Conservation (phyloP, 1,140 invertebrate species). For the Lycorma delicatula region DNA sequence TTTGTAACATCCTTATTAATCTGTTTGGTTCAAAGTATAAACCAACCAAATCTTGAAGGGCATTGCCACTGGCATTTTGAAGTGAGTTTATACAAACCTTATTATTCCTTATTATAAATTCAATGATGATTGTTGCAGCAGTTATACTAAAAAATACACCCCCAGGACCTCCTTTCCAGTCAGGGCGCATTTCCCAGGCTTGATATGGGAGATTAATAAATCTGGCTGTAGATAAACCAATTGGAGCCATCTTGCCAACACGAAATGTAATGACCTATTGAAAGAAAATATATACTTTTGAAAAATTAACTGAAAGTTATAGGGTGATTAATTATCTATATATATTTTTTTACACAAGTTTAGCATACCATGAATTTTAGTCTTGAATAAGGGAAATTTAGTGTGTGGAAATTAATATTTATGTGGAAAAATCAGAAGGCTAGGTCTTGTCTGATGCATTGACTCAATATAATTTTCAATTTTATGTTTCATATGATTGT, state of each 20-base stretch:
- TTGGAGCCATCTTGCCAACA: constrained; percentile 61
- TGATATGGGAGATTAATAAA: constrained; percentile 77
- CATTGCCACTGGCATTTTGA: constrained; percentile 45
- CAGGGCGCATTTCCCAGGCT: constrained; percentile 72
- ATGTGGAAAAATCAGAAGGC: no score
- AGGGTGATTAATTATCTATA: no score
- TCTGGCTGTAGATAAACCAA: constrained; percentile 61
- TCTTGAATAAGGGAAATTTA: no score
- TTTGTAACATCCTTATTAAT: constrained; percentile 52
- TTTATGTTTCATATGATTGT: no score
- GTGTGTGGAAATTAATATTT: no score
- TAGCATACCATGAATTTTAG: no score
- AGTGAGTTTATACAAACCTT: constrained; percentile 46
- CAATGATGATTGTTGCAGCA: constrained; percentile 56
- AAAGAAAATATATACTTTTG: neutral
- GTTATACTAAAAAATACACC: constrained; percentile 52
- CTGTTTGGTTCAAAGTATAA: constrained; percentile 43
- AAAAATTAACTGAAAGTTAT: neutral
- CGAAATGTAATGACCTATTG: constrained; percentile 53
- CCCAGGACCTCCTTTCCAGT: constrained; percentile 43
- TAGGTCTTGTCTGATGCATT: no score
- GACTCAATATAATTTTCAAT: no score
- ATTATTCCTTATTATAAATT: constrained; percentile 47
- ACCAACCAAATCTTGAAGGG: constrained; percentile 45
- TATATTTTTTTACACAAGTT: no score